Evolutionary conservation across 2,888 invertebrate species (phyloP), one percentile per base, ranked within the genome.

Genomic region (Caenorhabditis sp.): DNA sequence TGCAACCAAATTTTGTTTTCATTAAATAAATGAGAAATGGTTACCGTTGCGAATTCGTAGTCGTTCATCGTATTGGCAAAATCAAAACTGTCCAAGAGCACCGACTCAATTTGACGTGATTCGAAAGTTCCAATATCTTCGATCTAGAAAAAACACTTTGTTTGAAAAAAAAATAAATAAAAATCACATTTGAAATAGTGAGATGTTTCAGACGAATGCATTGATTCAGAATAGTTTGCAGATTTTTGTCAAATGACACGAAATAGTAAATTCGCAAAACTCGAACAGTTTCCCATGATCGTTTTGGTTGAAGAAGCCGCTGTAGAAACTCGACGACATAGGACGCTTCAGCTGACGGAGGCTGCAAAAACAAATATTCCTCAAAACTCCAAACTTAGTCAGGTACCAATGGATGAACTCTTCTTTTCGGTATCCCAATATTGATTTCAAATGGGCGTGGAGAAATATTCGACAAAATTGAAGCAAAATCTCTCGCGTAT

Each of bases 241-340:
- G 27, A 60, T 57, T 24, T 31, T 31, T 6, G 31, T 71, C 71
- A 2, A 71, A 53, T 14, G 19, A 17, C 51, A 71, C 55, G 21
- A 71, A 71, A 17, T 71, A 50, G 66, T 59, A 71, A 26, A 71
- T 57, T 24, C 66, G 71, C 58, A 43, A 57, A 26, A 43, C 62
- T 62, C 71, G 62, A 60, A 71, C 54, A 43, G 63, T 71, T 63
- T 71, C 63, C 54, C 63, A 71, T 27, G 66, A 51, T n/a, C 58
- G 59, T 60, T 57, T 59, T 49, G 26, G 27, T 24, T 23, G 17
- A 31, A 69, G 50, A 50, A 55, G 66, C 17, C 31, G 43, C 2
- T 21, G 24, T 8, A 70, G 21, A 59, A 70, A 70, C 21, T 70
- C 70, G 21, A 59, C 50, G 17, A 70, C 70, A 58, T 66, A 66